Base-by-base conservation (phyloP, 1,140 invertebrate species). In the Ceratosolen fusciceps region DNA sequence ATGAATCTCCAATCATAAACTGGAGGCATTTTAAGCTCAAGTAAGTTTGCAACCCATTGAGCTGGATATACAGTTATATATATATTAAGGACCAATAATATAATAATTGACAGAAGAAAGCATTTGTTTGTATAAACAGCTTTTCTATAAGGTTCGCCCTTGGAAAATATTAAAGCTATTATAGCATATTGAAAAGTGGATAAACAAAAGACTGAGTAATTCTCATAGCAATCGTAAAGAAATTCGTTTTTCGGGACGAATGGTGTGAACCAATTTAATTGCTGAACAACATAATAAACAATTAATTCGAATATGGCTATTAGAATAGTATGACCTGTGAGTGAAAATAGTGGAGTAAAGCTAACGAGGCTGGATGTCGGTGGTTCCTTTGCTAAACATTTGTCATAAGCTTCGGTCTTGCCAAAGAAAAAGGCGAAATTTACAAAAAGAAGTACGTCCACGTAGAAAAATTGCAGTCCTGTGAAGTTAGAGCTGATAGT, bases 161-260 rank as follows among this genome's bases (percentile, higher is more conserved):
- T 95, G 0, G 96, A 97, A 87, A 97, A 99, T 10, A 96, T 94
- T 81, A 98, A 92, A 0, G 96, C 96, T 84, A 98, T 91, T 21
- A 94, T 96, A 34, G 99, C 95, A 86, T 99, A 99, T 85, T 99
- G 98, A 85, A 98, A 99, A 84, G 95, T 94, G 0, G 97, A 97
- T 2, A 98, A 90, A 0, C 94, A 92, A 85, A 96, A 99, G 34
- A 99, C 93, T 0, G 94, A 93, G 85, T 96, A 97, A 84, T 97
- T 97, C 87, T 97, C 96, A 87, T 93, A 94, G 71, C 94, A 94
- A 0, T 86, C 90, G 65, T 93, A 91, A 34, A 85, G 84, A 16
- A 83, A 90, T 0, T 90, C 88, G 2, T 90, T 89, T 21, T 83
- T 87, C 68, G 88, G 91, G 7, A 91, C 85, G 81, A 94, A 95